Percentiles rank a stretch among this genome's conserved stretches.
Evolutionary conservation across 1,140 invertebrate genomes (phyloP).

Genomic region (Aphaenogaster rudis): DNA sequence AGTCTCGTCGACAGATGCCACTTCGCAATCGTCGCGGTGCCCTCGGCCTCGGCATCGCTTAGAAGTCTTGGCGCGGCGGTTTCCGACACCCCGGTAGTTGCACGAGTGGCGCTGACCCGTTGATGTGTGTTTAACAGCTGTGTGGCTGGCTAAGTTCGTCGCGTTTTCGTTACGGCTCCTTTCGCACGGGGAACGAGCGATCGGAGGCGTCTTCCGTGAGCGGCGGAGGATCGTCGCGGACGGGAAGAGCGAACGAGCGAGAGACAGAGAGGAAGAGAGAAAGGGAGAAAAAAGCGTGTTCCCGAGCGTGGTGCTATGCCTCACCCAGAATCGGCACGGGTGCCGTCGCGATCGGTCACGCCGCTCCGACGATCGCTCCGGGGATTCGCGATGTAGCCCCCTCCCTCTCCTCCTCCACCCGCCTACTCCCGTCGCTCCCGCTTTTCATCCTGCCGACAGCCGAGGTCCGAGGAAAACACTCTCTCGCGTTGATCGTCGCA

Average conservation of each 20-base stretch:
- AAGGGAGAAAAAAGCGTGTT: background rate
- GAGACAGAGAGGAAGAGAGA: background rate
- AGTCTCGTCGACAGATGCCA: background rate
- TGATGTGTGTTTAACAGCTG: background rate
- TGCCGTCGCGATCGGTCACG: conserved; percentile 58
- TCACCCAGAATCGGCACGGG: conserved; percentile 64
- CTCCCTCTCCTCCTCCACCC: background rate
- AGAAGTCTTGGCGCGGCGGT: background rate
- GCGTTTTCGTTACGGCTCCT: background rate
- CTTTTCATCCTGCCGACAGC: background rate
- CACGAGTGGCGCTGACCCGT: background rate
- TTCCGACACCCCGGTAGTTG: background rate
- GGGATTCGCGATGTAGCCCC: conserved; percentile 74
- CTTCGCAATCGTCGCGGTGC: background rate
- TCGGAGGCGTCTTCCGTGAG: background rate
- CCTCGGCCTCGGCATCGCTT: too few species aligned
- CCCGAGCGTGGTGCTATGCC: conserved; percentile 64
- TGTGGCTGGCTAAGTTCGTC: background rate
- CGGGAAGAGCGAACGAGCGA: background rate
- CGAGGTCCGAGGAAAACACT: background rate
- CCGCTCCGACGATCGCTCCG: conserved; percentile 56
- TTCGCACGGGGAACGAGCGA: background rate
- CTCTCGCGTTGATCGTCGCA: conserved; percentile 36
- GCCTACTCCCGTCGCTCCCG: conserved; percentile 2
- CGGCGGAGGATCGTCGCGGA: background rate